Base-by-base conservation (phyloP, 23 tunicate species). In the Diplosoma virens region DNA sequence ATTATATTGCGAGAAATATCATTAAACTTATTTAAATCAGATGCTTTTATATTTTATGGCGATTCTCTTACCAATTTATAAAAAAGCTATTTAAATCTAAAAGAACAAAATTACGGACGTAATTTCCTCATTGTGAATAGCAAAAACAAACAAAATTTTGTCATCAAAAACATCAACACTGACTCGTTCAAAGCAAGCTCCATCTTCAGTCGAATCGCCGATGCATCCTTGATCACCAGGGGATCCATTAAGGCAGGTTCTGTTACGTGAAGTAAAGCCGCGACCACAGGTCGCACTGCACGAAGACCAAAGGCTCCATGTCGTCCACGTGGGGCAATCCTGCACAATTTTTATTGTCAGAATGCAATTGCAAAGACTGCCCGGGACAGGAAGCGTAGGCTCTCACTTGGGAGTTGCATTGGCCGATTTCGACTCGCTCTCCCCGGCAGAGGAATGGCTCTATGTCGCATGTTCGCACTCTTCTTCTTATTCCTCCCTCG, bases 281-380 rank as follows among this genome's bases (percentile, higher is more conserved):
- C 53, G 52, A 28, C 92, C 97, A 31, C 97, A 92, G 0, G 97
- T 75, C 11, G 22, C 92, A 59, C 86, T 80, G 76, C 97, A 92
- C 2, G 79, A 53, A 14, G 86, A 32, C 92, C 92, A 92, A 14
- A 26, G 34, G 11, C 47, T 58, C 97, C 97, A 92, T 3, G 37
- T 36, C 22, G 81, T 32, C 87, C 87, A 82, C 21, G 29, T 1
- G 0, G 97, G 89, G 64, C 97, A 92, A 25, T 50, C n/a, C 97
- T 92, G 59, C 23, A 14, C 63, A n/a, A n/a, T n/a, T n/a, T n/a
- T n/a, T n/a, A n/a, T n/a, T n/a, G n/a, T n/a, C n/a, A n/a, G n/a
- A n/a, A n/a, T n/a, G n/a, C n/a, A n/a, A n/a, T n/a, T n/a, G n/a
- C n/a, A n/a, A n/a, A n/a, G n/a, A n/a, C n/a, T n/a, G n/a, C n/a